A percentile compares a stretch with the other conserved stretches of the same genome.
These are phyloP conservation scores for Protaetia brevitarsis DNA, from an alignment of 1,140 invertebrate species.

Conservation along the genomic window DNA sequence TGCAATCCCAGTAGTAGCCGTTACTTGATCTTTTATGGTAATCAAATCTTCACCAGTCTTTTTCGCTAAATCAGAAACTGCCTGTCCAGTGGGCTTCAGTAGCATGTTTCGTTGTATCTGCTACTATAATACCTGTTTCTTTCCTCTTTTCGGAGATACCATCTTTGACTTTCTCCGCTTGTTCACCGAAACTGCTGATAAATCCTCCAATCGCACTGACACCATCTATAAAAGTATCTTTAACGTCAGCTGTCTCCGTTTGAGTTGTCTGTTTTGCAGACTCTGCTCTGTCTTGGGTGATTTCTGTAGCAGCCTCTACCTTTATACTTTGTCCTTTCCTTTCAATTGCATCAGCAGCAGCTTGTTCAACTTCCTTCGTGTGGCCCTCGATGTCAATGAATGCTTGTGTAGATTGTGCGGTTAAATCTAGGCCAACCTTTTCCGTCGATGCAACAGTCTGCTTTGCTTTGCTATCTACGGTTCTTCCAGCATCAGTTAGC, in stretches of 20 bases:
- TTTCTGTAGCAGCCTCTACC: too few relatives aligned
- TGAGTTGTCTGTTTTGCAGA: background rate
- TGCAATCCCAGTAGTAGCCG: background rate
- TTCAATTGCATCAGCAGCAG: too few relatives aligned
- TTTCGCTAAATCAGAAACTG: background rate
- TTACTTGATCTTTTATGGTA: background rate
- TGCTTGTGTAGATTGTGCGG: background rate
- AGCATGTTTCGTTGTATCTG: background rate
- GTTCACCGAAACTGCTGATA: background rate
- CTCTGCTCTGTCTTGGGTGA: background rate
- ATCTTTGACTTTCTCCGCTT: conserved; percentile 1
- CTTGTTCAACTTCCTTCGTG: background rate
- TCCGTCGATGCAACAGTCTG: background rate
- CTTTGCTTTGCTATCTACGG: background rate
- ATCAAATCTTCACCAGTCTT: background rate
- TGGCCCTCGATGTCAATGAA: background rate
- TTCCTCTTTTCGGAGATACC: background rate
- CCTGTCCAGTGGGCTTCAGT: background rate
- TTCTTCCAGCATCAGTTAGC: background rate
- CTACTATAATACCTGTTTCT: background rate
- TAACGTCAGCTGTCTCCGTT: background rate
- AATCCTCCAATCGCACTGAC: background rate
- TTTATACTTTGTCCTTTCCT: background rate
- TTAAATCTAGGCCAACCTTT: too few relatives aligned
- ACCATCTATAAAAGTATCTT: background rate